phyloP scores from a whole-genome alignment of 2,888 invertebrate genomes.

The Drosophila anomalata region DNA sequence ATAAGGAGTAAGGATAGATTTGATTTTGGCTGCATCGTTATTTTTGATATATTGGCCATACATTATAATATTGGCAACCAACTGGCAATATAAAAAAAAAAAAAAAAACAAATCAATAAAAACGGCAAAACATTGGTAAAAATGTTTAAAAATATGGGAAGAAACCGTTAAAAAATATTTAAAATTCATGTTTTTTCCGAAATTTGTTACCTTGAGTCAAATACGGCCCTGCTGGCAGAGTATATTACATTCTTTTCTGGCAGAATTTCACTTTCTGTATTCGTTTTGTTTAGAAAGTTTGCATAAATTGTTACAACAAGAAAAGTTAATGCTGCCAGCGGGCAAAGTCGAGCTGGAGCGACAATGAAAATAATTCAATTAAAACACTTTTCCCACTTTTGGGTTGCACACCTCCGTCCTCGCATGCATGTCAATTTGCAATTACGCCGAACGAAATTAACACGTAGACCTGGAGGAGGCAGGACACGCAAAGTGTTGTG shows the following conservation, averaged over 20 bases:
- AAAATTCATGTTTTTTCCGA: too few species aligned
- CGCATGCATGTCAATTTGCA: slow-evolving; percentile 80
- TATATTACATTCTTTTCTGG: background rate
- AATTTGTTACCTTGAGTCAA: background rate
- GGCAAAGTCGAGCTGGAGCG: slow-evolving; percentile 57
- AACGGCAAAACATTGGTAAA: too few species aligned
- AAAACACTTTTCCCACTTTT: slow-evolving; percentile 82
- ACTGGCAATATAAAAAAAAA: too few species aligned
- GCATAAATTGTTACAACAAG: slow-evolving; percentile 74
- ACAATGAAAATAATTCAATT: slow-evolving; percentile 83
- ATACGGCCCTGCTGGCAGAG: background rate
- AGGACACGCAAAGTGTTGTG: slow-evolving; percentile 20
- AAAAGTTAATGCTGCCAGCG: slow-evolving; percentile 64
- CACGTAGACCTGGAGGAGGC: slow-evolving; percentile 53
- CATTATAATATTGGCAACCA: too few species aligned
- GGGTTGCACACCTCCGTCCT: slow-evolving; percentile 44
- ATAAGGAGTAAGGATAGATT: too few species aligned
- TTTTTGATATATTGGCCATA: too few species aligned
- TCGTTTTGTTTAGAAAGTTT: slow-evolving; percentile 61
- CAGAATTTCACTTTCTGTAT: slow-evolving; percentile 23
- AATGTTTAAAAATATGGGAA: too few species aligned
- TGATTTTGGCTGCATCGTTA: too few species aligned
- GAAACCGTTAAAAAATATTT: too few species aligned
- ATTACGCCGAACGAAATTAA: slow-evolving; percentile 81
- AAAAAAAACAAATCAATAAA: too few species aligned